Evolutionary conservation across 2,113 vertebrate genomes (phyloP).

Genomic region (Acrocephalus kingi): DNA sequence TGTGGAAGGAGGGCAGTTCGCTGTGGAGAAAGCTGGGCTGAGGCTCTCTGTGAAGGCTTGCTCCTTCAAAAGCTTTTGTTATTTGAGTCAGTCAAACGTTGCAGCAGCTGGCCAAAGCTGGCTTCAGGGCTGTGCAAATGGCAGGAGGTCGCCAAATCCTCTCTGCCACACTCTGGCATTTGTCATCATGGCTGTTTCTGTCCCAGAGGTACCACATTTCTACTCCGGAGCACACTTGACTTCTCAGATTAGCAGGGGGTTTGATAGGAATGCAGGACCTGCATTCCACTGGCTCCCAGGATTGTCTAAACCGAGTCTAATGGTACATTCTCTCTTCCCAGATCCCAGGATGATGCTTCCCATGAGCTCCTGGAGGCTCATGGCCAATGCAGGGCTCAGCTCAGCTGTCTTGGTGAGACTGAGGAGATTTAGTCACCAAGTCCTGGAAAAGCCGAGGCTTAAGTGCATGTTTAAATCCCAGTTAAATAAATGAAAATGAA

Average conservation of each 20-base stretch:
- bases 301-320: not conserved
- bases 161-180: fast-evolving
- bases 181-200: fast-evolving
- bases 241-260: not conserved
- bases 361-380: fast-evolving
- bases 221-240: fast-evolving
- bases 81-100: not conserved
- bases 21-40: not conserved
- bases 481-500: not conserved
- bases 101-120: not conserved
- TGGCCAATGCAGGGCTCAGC: not conserved
- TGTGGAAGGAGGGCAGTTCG: not conserved
- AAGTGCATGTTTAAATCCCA: not conserved
- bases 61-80: not conserved
- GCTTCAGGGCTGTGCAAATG: not conserved
- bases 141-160: not conserved
- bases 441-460: not conserved
- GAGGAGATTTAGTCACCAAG: not conserved
- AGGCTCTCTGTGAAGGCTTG: not conserved
- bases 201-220: fast-evolving
- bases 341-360: not conserved
- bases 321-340: not conserved
- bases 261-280: not conserved
- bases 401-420: not conserved
- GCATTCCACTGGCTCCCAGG: not conserved